These are phyloP conservation scores for Cabera pusaria DNA, from an alignment of 2,888 invertebrate species.

Conservation along the genomic window DNA sequence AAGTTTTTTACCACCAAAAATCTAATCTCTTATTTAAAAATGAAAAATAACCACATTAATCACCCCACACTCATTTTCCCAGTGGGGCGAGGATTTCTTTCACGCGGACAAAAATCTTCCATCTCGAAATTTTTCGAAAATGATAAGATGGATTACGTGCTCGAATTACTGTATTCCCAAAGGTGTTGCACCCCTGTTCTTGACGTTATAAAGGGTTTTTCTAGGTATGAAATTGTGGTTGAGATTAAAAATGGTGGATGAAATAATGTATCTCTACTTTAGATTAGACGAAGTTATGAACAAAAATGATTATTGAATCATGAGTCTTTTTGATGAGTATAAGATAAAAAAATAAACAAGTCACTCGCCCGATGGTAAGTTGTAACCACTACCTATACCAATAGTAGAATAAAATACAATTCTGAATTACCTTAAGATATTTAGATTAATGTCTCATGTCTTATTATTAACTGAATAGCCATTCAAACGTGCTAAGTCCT, in stretches of 20 bases:
- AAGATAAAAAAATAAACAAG: too few species aligned
- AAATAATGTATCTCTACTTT: too few species aligned
- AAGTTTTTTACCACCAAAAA: neutral
- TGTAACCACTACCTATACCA: too few species aligned
- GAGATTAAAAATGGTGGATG: conserved; percentile 12
- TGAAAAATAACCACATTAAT: conserved; percentile 28
- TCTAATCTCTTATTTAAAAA: neutral
- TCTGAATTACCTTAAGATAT: too few species aligned
- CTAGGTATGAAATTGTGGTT: conserved; percentile 5
- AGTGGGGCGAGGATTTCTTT: conserved; percentile 61
- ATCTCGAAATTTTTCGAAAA: conserved; percentile 65
- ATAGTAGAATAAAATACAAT: too few species aligned
- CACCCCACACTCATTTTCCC: conserved; percentile 48
- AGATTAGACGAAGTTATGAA: too few species aligned
- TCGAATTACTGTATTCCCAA: conserved; percentile 67
- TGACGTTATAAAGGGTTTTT: conserved; percentile 35
- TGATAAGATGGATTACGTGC: conserved; percentile 80
- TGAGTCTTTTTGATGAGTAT: too few species aligned
- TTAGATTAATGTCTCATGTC: too few species aligned
- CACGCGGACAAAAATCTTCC: conserved; percentile 66
- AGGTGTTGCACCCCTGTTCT: conserved; percentile 46
- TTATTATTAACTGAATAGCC: too few species aligned
- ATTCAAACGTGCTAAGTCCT: conserved; percentile 4
- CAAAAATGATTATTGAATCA: too few species aligned
- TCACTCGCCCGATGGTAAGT: too few species aligned